Conservation (phyloP, 1,140 invertebrate species). For the Dreissena rostriformis region DNA sequence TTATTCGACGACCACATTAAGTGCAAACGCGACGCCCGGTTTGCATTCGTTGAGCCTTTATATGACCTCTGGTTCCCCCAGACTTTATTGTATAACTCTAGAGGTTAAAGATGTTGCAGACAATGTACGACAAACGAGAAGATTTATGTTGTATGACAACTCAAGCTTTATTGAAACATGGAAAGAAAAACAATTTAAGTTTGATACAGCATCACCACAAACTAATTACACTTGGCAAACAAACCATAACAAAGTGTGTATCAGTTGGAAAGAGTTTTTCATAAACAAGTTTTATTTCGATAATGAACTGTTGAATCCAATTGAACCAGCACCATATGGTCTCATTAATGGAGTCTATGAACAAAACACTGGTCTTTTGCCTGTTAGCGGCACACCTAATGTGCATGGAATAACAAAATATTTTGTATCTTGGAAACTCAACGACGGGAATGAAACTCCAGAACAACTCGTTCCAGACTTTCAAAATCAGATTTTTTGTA, state of each 20-base stretch:
- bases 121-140: constrained; percentile 11
- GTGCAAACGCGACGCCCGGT: too few relatives aligned
- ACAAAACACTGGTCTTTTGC: constrained; percentile 57
- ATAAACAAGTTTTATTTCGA: constrained; percentile 25
- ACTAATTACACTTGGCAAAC: constrained; percentile 34
- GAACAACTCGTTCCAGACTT: constrained; percentile 28
- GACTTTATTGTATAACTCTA: not conserved
- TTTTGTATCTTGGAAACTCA: not conserved
- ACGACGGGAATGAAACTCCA: not conserved
- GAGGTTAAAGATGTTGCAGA: constrained; percentile 42
- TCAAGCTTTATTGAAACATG: not conserved
- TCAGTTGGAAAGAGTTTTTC: constrained; percentile 27
- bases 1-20: too few relatives aligned
- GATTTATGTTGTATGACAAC: constrained; percentile 27
- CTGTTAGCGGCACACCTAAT: constrained; percentile 64
- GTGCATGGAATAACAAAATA: constrained; percentile 58
- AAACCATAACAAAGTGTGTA: constrained; percentile 17
- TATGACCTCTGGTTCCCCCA: not conserved
- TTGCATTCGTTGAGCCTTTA: not conserved
- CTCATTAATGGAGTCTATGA: constrained; percentile 59
- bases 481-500: constrained; percentile 28
- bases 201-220: not conserved
- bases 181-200: not conserved
- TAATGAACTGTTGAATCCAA: constrained; percentile 47
- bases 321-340: constrained; percentile 40